Base-by-base conservation (phyloP, 2,113 vertebrate genomes). In the Siniperca chuatsi region DNA sequence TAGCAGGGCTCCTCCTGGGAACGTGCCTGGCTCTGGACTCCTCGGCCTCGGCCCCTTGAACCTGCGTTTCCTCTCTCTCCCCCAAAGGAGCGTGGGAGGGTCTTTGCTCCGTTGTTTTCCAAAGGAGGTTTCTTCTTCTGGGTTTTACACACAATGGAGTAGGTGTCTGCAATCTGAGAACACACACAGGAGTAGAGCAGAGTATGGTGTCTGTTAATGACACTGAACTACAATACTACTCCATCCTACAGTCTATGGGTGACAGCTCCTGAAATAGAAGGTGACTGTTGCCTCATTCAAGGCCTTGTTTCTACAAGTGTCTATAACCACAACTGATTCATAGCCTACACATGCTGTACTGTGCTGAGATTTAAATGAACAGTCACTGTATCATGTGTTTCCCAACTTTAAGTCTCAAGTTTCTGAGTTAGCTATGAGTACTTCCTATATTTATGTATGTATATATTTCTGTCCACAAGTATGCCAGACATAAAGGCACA, bases 71-170 rank as follows among this genome's bases (percentile, higher is more conserved):
- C 85, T n/a, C 81, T 91, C 0, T 95, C 93, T 18, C 79, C 90
- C 4, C 87, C 94, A 3, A 93, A 93, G 13, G 88, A 94, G 71
- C 92, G 94, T 2, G 90, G 90, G 64, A 94, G 92, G 78, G 91
- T 94, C 71, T 92, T 93, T 21, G 92, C 85, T 55, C 91, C 92
- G 1, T 87, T 94, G 91, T 87, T 83, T 73, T 94, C 93, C 83
- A 91, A 86, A 8, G 92, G 84, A 40, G 92, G 92, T 68, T 94
- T 96, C 87, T 96, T 96, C 90, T 95, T 96, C 82, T 92, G 90
- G 48, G 89, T 89, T 92, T 96, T 96, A 87, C 95, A 96, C 78
- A 96, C 94, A 2, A 96, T 96, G 72, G 96, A 96, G 91, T 96
- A 96, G 84, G 95, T 96, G 65, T 96, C 96, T 79, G 95, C 93